phyloP scores from a whole-genome alignment of 2,113 vertebrate species.

The Leuciscus idus region DNA sequence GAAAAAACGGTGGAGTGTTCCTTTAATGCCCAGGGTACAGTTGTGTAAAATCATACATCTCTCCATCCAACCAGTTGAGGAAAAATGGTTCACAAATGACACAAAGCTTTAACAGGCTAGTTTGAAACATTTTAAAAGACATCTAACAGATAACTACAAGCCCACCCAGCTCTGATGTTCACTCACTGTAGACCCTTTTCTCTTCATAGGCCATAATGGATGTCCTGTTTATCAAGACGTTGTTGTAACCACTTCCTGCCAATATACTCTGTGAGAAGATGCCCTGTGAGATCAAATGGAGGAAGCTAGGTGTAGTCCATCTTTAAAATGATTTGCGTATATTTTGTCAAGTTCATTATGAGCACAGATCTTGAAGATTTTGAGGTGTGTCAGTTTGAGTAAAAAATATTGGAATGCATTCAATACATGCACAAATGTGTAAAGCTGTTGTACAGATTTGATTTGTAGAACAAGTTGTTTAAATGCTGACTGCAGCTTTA shows the following conservation, averaged over 20 bases:
- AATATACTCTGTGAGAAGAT: background rate
- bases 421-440: background rate
- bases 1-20: too few relatives aligned
- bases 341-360: background rate
- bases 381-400: background rate
- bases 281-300: background rate
- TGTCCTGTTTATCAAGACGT: conserved; percentile 2
- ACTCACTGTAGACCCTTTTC: background rate
- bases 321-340: background rate
- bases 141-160: conserved; percentile 12
- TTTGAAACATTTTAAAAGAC: background rate
- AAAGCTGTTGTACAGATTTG: background rate
- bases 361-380: background rate
- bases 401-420: background rate
- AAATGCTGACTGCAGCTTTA: background rate
- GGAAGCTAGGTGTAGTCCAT: background rate
- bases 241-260: conserved; percentile 13
- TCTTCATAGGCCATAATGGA: background rate
- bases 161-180: background rate
- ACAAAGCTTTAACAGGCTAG: background rate
- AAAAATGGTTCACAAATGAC: too few relatives aligned
- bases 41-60: too few relatives aligned
- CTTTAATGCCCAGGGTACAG: too few relatives aligned
- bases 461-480: background rate
- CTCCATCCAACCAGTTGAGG: too few relatives aligned